Evolutionary conservation across 1,140 invertebrate genomes (phyloP), one percentile per base, ranked within the genome.

Genomic region (Sitodiplosis mosellana): DNA sequence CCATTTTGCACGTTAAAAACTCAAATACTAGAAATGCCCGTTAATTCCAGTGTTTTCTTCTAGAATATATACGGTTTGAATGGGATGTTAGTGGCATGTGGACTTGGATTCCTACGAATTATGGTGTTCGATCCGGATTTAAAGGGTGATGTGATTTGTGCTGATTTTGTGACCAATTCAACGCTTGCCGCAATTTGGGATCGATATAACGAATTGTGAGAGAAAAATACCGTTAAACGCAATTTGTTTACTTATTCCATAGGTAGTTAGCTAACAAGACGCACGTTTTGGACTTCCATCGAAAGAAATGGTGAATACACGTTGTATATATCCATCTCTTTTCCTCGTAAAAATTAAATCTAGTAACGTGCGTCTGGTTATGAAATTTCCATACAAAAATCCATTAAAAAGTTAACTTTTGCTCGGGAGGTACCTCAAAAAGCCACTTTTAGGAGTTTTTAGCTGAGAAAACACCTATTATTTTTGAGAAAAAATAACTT

Each of bases 71-170:
- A 81, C 62, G 82, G 82, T 33, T 76, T 81, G 20, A 33, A 22
- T 45, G 83, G 74, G 12, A 61, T 71, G 2, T 46, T 74, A 2
- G 59, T 69, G 0, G 74, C 71, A 5, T 67, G 59, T 37, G 77
- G 77, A 22, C 72, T 77, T 50, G 81, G 81, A 5, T 53, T 83
- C 2, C 55, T 84, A 20, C 66, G 76, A 48, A 70, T 72, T 11
- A 60, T 80, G 52, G 65, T 70, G 33, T 69, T 72, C 33, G 61
- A 75, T 52, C 50, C 48, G 6, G 56, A 69, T 20, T 69, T 67
- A 11, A 67, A 65, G 17, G 76, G 78, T 2, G 79, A 86, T 59
- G 61, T 86, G 12, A 72, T 86, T n/a, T 83, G 83, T 2, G 79
- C 80, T 2, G 82, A 86, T 64, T 68, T 74, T 27, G 73, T 78